These are phyloP conservation scores for Gnathonemus echidnorhynchus DNA, from an alignment of 2,113 vertebrate genomes.

Conservation along the genomic window DNA sequence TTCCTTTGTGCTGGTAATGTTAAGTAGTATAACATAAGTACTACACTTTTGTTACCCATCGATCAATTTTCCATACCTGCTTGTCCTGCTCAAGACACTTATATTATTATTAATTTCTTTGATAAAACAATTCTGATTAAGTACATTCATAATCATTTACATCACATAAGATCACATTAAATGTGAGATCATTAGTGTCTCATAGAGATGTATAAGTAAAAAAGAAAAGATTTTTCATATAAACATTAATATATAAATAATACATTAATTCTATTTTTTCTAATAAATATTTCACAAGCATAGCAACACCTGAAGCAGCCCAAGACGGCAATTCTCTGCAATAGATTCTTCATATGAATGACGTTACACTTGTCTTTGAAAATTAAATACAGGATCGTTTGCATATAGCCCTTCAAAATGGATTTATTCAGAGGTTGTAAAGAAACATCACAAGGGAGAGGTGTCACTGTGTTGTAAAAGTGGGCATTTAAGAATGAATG, in stretches of 20 bases:
- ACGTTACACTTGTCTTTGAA: neutral
- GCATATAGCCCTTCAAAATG: neutral
- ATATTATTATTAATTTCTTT: neutral
- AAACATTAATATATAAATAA: neutral
- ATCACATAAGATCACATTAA: neutral
- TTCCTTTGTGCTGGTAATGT: neutral
- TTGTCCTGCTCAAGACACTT: neutral
- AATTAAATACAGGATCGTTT: neutral
- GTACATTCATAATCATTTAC: neutral
- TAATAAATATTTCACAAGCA: neutral
- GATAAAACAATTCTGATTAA: neutral
- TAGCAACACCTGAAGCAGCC: neutral
- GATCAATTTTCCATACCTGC: neutral
- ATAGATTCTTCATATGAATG: neutral
- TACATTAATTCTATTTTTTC: neutral
- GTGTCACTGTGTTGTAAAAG: conserved; percentile 1
- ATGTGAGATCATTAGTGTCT: neutral
- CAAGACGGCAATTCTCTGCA: neutral
- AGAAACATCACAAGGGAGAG: conserved; percentile 7
- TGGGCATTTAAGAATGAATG: neutral
- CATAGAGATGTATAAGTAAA: neutral
- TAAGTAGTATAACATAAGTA: neutral
- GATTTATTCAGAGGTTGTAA: conserved; percentile 19
- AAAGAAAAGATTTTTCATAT: neutral
- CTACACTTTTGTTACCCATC: neutral